Evolutionary conservation across 2,888 invertebrate species (phyloP), one percentile per base, ranked within the genome.

Genomic region (Xiphydria camelus): DNA sequence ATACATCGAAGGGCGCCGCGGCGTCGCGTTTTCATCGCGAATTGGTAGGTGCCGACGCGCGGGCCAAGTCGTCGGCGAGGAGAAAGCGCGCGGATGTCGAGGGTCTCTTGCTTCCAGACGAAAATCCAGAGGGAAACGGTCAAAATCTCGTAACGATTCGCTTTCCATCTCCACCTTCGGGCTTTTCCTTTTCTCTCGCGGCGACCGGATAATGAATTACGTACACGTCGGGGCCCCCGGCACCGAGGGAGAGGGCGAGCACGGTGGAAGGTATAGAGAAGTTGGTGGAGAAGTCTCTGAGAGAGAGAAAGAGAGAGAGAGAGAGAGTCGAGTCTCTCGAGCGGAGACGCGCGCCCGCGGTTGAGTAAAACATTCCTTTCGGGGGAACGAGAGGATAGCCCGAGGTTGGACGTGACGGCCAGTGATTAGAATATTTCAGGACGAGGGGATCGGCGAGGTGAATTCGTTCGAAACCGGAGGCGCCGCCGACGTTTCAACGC

Each of bases 311-410:
- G 45, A 34, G 15, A 18, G 18, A 9, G 6, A 34, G 12, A 10
- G 4, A 4, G 14, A 18, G 6, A 12, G 9, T 9, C 12, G n/a
- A n/a, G n/a, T n/a, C n/a, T n/a, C n/a, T n/a, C n/a, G n/a, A n/a
- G n/a, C n/a, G n/a, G n/a, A n/a, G n/a, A n/a, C n/a, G n/a, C n/a
- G n/a, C n/a, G 43, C 42, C 40, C 41, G 22, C 26, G 47, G 22
- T 45, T 39, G 49, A 41, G 34, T 47, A 41, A 44, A 37, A 40
- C 51, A 52, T 52, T 51, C 47, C 52, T 57, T 53, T 44, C 17
- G 34, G 45, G 37, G 43, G 38, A 40, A 56, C 50, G 44, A 61
- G 59, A 64, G n/a, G n/a, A 64, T 63, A 60, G 53, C 53, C 39
- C 33, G 25, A n/a, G 22, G 7, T 18, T 40, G 37, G 37, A n/a